Base-by-base conservation (phyloP, 2,888 invertebrate species). In the Leucophenga maculata region DNA sequence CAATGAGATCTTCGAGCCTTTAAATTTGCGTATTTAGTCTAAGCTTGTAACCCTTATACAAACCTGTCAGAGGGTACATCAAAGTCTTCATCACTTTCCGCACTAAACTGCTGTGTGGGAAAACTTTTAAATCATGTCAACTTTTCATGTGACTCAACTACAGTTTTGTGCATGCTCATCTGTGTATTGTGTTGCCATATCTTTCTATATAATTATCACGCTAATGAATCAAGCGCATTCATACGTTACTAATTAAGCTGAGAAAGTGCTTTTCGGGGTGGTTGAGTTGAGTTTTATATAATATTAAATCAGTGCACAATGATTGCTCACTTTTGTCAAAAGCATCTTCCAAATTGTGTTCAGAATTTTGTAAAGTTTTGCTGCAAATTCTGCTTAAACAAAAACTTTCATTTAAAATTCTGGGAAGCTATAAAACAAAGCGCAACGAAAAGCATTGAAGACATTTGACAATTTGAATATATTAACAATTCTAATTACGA, bases 401-500 rank as follows among this genome's bases (percentile, higher is more conserved):
- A 39, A 6, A 6, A 6, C 8, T 39, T 39, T 11, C 8, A 39
- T 39, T 39, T 39, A 11, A 13, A 50, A 50, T 16, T 50, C 50
- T 1, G 3, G 67, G 67, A n/a, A 70, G 71, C 69, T 65, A 11
- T 11, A 46, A 64, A 64, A 46, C 8, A 39, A 39, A 39, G 39
- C n/a, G 8, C 62, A 18, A 67, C 54, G 48, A 66, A 68, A 69
- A 67, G n/a, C 57, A 81, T 80, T 16, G 52, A 52, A 55, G 59
- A 59, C 59, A 64, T 81, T n/a, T 80, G 81, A 78, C 79, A 84
- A 82, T 82, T 82, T 82, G 81, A 82, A 82, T 82, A 82, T 81
- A 84, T 82, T 84, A 84, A 79, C 81, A 82, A 82, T 82, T 82
- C 81, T 82, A 82, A 82, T 82, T 81, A 82, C 82, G 84, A 83